Base-by-base conservation (phyloP, 1,140 invertebrate genomes). In the Dreissena polymorpha region DNA sequence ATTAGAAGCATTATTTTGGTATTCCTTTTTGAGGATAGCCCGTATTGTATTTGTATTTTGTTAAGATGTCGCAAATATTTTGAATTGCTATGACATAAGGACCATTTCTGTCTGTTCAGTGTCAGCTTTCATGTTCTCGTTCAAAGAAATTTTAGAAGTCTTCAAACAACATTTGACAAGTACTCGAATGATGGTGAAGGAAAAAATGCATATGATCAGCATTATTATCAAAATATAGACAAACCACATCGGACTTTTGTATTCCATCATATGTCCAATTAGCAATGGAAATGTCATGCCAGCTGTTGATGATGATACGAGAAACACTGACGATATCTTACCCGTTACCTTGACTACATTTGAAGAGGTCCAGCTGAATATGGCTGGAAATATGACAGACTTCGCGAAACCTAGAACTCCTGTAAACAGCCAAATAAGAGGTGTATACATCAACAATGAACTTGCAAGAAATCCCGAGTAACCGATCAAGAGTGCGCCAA, bases 211-310 rank as follows among this genome's bases (percentile, higher is more conserved):
- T 10, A 60, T 16, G 16, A 16, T 18, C 0, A 16, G 50, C 55
- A 53, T 25, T 10, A 72, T 51, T 8, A 81, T 39, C 21, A 72
- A 13, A 39, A 80, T 55, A 63, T 85, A 85, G 18, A 74, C 29
- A 29, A 69, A 81, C 76, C 83, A 80, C 64, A 74, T 69, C n/a
- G 83, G 64, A 29, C 27, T 51, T 27, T 69, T 69, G 21, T 85
- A 49, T 25, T 85, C 83, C 70, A 85, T 75, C 55, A 85, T 39
- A 63, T 75, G 64, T 6, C 83, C 83, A 50, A 85, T 65, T 29
- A 80, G 49, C 2, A 85, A 16, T 13, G 76, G 70, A 25, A 55
- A 49, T 0, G 39, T 5, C 50, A 73, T 75, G 7, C 25, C 25
- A 3, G 76, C 55, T 13, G 50, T 29, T 13, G 75, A 85, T 0